Conservation (phyloP, 2,888 invertebrate species). For the Stenchaetothrips biformis region DNA sequence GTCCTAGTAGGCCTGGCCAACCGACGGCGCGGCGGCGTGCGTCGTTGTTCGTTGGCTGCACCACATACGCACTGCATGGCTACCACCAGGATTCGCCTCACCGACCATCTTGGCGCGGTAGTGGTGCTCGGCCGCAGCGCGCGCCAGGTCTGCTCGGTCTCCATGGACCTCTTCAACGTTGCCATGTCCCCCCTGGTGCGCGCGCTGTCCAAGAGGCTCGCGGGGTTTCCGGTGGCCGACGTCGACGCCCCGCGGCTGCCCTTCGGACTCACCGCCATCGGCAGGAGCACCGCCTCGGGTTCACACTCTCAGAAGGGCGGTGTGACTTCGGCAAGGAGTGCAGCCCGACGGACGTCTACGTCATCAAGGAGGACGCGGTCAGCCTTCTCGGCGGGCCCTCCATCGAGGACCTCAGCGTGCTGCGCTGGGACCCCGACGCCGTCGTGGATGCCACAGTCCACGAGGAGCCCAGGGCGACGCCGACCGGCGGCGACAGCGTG, state of each 20-base stretch:
- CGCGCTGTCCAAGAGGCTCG: neutral
- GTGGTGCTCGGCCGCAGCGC: too few species aligned
- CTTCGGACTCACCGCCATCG: neutral
- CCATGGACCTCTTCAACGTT: neutral
- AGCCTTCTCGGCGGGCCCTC: neutral
- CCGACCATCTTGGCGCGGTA: too few species aligned
- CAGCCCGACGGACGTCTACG: neutral
- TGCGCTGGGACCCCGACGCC: neutral
- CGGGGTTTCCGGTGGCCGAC: neutral
- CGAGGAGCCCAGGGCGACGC: neutral
- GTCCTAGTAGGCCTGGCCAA: too few species aligned
- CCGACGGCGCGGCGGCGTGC: too few species aligned
- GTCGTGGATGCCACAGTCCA: neutral
- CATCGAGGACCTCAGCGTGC: neutral
- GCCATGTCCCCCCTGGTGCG: neutral
- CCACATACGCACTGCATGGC: too few species aligned
- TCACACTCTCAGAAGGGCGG: too few species aligned
- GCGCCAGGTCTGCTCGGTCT: neutral
- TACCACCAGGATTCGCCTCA: too few species aligned
- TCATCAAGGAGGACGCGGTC: neutral
- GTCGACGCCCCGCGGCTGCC: neutral
- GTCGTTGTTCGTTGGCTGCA: too few species aligned
- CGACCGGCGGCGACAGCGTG: too few species aligned
- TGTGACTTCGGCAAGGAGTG: neutral
- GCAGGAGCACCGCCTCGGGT: neutral